Evolutionary conservation across 2,888 invertebrate genomes (phyloP).

Genomic region (Xestia ashworthii): DNA sequence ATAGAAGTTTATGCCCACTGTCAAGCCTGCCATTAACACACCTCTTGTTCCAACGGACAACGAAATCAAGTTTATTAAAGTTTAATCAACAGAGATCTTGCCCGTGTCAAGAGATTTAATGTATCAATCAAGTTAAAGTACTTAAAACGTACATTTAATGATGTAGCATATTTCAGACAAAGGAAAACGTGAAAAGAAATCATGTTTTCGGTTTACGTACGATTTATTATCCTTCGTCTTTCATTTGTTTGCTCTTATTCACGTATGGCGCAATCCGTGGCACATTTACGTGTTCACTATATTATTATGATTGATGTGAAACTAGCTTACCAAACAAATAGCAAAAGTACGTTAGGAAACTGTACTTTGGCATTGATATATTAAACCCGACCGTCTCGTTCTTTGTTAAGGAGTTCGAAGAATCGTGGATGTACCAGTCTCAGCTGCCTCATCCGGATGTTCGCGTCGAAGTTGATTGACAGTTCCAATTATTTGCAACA

Average conservation of each 20-base stretch:
- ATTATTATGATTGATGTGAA: conserved; percentile 63
- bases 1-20: not conserved
- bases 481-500: conserved; percentile 62
- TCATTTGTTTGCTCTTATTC: conserved; percentile 49
- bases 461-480: conserved; percentile 54
- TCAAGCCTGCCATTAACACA: conserved; percentile 19
- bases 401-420: conserved; percentile 23
- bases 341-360: conserved; percentile 48
- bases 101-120: conserved; percentile 11
- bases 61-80: conserved; percentile 16
- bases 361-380: conserved; percentile 58
- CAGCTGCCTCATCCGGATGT: conserved; percentile 22
- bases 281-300: conserved; percentile 56
- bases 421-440: conserved; percentile 41
- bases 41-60: not conserved
- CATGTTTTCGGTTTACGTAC: conserved; percentile 11
- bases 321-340: conserved; percentile 61
- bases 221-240: conserved; percentile 19
- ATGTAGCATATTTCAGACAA: conserved; percentile 8
- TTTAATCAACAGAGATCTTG: conserved; percentile 16
- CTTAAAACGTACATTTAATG: not conserved
- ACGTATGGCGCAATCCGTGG: conserved; percentile 37
- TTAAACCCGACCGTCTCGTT: conserved; percentile 28
- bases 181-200: conserved; percentile 26
- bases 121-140: conserved; percentile 30